Conservation (phyloP, 2,797 vertebrate species). For the Leontocebus nigricollis region DNA sequence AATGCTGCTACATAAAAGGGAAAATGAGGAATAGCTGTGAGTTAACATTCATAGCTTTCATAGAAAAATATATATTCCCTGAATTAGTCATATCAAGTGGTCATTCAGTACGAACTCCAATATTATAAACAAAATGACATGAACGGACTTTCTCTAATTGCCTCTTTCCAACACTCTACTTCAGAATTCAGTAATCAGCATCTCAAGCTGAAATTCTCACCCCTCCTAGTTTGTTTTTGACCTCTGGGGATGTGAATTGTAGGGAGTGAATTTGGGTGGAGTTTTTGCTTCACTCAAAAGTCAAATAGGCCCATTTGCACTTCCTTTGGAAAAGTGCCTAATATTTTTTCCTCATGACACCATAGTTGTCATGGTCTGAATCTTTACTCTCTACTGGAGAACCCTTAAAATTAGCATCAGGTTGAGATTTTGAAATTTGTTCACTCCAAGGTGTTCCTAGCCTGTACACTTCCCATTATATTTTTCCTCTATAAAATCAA, state of each 20-base stretch:
- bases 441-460: not conserved
- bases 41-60: conserved; percentile 86
- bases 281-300: conserved; percentile 72
- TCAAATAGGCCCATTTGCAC: conserved; percentile 10
- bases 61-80: conserved; percentile 90
- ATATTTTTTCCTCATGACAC: conserved; percentile 62
- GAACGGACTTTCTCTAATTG: conserved; percentile 70
- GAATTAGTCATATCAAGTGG: conserved; percentile 87
- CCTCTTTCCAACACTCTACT: conserved; percentile 46
- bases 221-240: conserved; percentile 80
- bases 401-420: conserved; percentile 25
- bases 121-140: conserved; percentile 69
- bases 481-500: not conserved
- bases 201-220: conserved; percentile 70
- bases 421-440: conserved; percentile 66
- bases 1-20: conserved; percentile 87
- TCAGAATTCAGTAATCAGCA: conserved; percentile 68
- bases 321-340: not conserved
- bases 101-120: conserved; percentile 79
- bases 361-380: conserved; percentile 24
- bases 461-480: not conserved
- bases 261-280: conserved; percentile 56
- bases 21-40: conserved; percentile 83
- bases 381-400: conserved; percentile 70
- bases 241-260: conserved; percentile 71